These are phyloP conservation scores for Megastigmus dorsalis DNA, from an alignment of 2,888 invertebrate species.

Conservation along the genomic window DNA sequence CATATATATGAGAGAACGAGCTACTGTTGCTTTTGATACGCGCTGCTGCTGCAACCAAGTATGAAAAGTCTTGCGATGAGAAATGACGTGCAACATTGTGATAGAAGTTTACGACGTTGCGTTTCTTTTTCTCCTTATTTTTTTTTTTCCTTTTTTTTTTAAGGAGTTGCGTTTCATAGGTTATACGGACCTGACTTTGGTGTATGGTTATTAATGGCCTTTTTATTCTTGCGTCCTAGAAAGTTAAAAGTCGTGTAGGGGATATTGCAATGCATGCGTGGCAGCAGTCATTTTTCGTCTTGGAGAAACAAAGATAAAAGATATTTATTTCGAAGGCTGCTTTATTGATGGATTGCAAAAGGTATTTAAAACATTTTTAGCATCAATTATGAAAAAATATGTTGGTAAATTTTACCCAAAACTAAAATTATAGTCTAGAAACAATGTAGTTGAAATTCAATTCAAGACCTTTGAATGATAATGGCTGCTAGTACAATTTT, in stretches of 20 bases:
- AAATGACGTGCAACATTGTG: constrained; percentile 49
- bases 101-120: constrained; percentile 41
- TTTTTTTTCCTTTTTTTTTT: constrained; percentile 19
- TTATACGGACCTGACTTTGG: neutral
- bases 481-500: too few relatives aligned
- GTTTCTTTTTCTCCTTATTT: constrained; percentile 1
- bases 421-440: too few relatives aligned
- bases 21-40: constrained; percentile 40
- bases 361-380: too few relatives aligned
- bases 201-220: constrained; percentile 35
- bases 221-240: constrained; percentile 2
- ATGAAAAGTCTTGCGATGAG: constrained; percentile 43
- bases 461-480: too few relatives aligned
- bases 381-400: too few relatives aligned
- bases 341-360: too few relatives aligned
- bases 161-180: neutral
- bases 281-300: too few relatives aligned
- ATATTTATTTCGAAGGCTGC: too few relatives aligned
- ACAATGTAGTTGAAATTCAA: too few relatives aligned
- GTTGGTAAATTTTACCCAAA: too few relatives aligned
- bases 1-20: neutral
- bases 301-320: too few relatives aligned
- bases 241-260: neutral
- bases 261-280: too few relatives aligned
- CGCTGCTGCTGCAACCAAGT: constrained; percentile 1